Evolutionary conservation across 2,113 vertebrate genomes (phyloP).

Genomic region (Misgurnus mizolepis): DNA sequence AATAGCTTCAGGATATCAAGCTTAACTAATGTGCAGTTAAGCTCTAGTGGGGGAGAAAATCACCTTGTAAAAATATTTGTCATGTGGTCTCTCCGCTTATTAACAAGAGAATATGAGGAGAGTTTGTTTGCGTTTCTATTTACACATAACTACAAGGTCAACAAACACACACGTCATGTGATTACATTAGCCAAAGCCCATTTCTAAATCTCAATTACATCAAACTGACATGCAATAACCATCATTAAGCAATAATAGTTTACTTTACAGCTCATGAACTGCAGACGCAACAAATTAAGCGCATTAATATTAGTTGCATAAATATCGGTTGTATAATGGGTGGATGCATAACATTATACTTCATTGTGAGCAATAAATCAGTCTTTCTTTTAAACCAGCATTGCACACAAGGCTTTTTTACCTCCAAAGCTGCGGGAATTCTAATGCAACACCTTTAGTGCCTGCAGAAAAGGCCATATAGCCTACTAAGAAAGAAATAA

Average conservation of each 20-base stretch:
- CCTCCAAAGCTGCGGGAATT: constrained; percentile 11
- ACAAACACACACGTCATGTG: constrained; percentile 73
- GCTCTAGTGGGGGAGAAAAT: constrained; percentile 76
- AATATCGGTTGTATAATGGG: background rate
- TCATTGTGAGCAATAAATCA: constrained; percentile 71
- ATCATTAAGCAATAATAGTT: constrained; percentile 83
- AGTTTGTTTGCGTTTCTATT: constrained; percentile 71
- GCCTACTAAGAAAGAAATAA: constrained; percentile 33
- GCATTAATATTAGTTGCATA: constrained; percentile 64
- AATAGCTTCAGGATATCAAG: constrained; percentile 74
- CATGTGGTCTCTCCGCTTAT: constrained; percentile 75
- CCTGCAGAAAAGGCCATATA: constrained; percentile 58
- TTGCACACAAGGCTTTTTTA: constrained; percentile 68
- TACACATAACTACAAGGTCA: constrained; percentile 72
- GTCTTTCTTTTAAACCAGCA: constrained; percentile 64
- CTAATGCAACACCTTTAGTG: constrained; percentile 28
- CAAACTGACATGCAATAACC: constrained; percentile 72
- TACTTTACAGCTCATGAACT: constrained; percentile 80
- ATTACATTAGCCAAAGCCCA: constrained; percentile 65
- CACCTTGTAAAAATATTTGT: constrained; percentile 81
- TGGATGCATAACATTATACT: constrained; percentile 51
- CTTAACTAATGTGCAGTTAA: constrained; percentile 80
- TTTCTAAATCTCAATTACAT: constrained; percentile 79
- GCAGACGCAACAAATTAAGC: constrained; percentile 78
- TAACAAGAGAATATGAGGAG: constrained; percentile 70